Percentiles rank a stretch among this genome's conserved stretches.
Evolutionary conservation across 2,888 invertebrate genomes (phyloP).

Genomic region (Drymonia ruficornis): DNA sequence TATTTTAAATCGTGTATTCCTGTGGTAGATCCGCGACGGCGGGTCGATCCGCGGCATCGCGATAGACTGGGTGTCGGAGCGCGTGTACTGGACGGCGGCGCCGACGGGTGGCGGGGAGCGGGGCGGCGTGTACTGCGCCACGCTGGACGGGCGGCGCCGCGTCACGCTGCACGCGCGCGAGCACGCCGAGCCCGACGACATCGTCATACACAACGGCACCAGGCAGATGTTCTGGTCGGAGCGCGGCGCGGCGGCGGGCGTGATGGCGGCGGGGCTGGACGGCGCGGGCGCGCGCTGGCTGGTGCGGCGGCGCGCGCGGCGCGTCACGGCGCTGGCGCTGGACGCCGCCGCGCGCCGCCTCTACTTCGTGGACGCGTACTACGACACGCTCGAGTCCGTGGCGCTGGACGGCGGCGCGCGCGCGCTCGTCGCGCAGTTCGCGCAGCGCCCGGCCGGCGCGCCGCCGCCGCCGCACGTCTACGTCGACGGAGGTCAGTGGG

Average conservation of each 20-base stretch:
- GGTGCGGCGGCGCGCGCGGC: conserved; percentile 86
- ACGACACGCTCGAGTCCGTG: conserved; percentile 88
- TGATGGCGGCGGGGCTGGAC: conserved; percentile 87
- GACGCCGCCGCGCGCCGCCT: conserved; percentile 90
- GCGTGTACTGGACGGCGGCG: conserved; percentile 89
- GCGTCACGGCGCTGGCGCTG: conserved; percentile 91
- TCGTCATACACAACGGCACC: conserved; percentile 87
- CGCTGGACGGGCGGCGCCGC: conserved; percentile 83
- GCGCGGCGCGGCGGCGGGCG: conserved; percentile 86
- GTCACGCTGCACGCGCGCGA: conserved; percentile 78
- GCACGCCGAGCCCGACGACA: conserved; percentile 88
- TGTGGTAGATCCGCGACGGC: conserved; percentile 72
- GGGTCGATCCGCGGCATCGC: conserved; percentile 90
- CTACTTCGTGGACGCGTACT: conserved; percentile 94
- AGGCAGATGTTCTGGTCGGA: conserved; percentile 91
- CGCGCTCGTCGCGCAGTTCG: conserved; percentile 54
- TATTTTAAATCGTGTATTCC: not conserved
- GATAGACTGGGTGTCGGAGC: conserved; percentile 88
- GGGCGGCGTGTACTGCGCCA: conserved; percentile 57
- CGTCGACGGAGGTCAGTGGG: conserved; percentile 21
- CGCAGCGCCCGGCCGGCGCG: conserved; percentile 32
- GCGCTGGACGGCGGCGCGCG: conserved; percentile 88
- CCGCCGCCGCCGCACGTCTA: conserved; percentile 24
- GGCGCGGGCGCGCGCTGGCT: conserved; percentile 83
- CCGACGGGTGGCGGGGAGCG: conserved; percentile 19